Evolutionary conservation across 2,888 invertebrate genomes (phyloP).

Genomic region (Tenthredo livida): DNA sequence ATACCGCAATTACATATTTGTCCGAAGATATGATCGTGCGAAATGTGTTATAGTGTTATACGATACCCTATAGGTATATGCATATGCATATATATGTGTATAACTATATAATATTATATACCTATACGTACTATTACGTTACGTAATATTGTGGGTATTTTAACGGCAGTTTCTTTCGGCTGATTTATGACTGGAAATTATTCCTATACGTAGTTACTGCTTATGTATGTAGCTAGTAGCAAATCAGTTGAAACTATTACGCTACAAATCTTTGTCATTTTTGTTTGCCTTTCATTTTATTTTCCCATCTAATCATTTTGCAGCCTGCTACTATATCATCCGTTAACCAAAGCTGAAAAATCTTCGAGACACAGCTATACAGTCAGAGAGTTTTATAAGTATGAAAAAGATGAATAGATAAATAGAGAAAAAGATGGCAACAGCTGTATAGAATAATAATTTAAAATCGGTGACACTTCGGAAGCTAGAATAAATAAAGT

Average conservation of each 20-base stretch:
- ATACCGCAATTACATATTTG: constrained; percentile 31
- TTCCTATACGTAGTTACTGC: neutral
- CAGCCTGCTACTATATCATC: neutral
- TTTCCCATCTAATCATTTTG: neutral
- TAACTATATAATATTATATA: too few relatives aligned
- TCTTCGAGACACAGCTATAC: too few relatives aligned
- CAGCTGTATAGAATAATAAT: constrained; percentile 9
- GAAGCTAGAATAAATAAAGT: constrained; percentile 23
- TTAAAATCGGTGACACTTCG: constrained; percentile 25
- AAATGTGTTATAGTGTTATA: neutral
- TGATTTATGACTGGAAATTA: constrained; percentile 67
- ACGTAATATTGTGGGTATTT: constrained; percentile 57
- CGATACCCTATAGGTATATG: neutral
- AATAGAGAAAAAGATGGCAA: neutral
- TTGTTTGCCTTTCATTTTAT: constrained; percentile 27
- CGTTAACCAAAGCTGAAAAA: neutral
- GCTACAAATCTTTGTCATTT: constrained; percentile 46
- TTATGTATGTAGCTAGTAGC: neutral
- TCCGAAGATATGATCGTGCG: constrained; percentile 29
- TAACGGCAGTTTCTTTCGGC: constrained; percentile 66
- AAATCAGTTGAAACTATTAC: constrained; percentile 38
- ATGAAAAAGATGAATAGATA: neutral
- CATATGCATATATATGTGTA: too few relatives aligned
- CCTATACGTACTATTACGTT: neutral
- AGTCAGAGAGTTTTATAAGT: neutral